Base-by-base conservation (phyloP, 2,888 invertebrate genomes). In the Neuroscelio doddi region DNA sequence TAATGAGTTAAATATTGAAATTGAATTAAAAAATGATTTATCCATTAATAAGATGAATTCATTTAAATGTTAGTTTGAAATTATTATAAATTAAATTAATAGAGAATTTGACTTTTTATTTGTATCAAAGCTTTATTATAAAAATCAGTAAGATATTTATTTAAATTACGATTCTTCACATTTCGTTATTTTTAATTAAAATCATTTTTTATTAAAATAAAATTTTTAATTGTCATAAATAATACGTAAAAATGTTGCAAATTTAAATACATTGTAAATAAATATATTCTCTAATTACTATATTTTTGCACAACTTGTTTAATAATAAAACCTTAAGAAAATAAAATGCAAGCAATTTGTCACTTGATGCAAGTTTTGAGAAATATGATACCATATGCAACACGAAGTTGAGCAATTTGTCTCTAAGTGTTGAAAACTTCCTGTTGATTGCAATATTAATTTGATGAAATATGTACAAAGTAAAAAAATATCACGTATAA, bases 391-490 rank as follows among this genome's bases (percentile, higher is more conserved):
- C 34, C 41, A 3, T 38, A 16, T 17, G 42, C 3, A 21, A 15
- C 32, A 38, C 39, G 7, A 15, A 27, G 45, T 29, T 12, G 1
- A 44, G 32, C 17, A 24, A 53, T 50, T 58, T 52, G 61, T 42
- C 27, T 50, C 45, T 27, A 45, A 53, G 15, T 46, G 14, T 17
- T 16, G 45, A 36, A 50, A 45, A 42, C 53, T 62, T 57, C 49
- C 59, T 36, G 51, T 56, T 57, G 36, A 34, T 50, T 66, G 57
- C 58, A 44, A 55, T 47, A 41, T 53, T 52, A 27, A 36, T 53
- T 61, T 46, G 46, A 53, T 38, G 47, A 47, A 50, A 50, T 47
- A 21, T 47, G 57, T 59, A 59, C 59, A 59, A 65, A 59, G 32
- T 24, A 49, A 41, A 16, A 44, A 45, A 32, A 27, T 52, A 17